A percentile compares a stretch with the other conserved stretches of the same genome.
These are phyloP conservation scores for Malaclemys terrapin DNA, from an alignment of 2,113 vertebrate species.

Conservation along the genomic window DNA sequence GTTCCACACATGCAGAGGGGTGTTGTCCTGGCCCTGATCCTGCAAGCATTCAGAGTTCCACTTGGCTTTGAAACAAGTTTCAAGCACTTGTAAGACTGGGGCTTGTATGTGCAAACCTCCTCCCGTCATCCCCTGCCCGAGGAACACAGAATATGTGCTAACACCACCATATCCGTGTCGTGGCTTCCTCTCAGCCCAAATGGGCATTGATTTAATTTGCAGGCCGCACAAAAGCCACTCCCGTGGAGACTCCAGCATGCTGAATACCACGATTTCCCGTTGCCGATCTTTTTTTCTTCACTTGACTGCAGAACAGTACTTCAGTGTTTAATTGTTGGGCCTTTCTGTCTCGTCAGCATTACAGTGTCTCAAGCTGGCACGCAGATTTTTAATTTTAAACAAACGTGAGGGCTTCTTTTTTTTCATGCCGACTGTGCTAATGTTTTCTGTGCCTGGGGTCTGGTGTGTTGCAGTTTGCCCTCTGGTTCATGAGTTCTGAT, in stretches of 20 bases:
- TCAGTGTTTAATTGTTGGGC: constrained; percentile 72
- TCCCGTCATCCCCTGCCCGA: constrained; percentile 59
- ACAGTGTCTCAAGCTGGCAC: constrained; percentile 53
- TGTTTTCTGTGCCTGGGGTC: constrained; percentile 24
- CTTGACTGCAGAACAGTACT: constrained; percentile 68
- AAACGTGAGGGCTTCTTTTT: constrained; percentile 47
- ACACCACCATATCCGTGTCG: constrained; percentile 54
- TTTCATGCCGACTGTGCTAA: background rate
- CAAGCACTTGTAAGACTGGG: too few relatives aligned
- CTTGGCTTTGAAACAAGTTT: background rate
- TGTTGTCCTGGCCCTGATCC: background rate
- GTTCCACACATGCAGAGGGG: background rate
- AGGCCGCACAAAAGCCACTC: constrained; percentile 70
- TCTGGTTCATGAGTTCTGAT: background rate
- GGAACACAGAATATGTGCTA: constrained; percentile 44
- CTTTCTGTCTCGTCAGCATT: constrained; percentile 64
- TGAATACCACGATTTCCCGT: constrained; percentile 71
- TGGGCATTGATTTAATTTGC: constrained; percentile 75
- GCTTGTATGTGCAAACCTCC: background rate
- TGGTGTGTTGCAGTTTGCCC: background rate
- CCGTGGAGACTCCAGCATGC: constrained; percentile 63
- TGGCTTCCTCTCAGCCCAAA: constrained; percentile 72
- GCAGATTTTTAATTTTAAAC: constrained; percentile 45
- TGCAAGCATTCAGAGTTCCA: background rate
- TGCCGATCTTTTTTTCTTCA: constrained; percentile 65